Conservation (phyloP, 2,113 vertebrate species). For the Nothocercus nigrocapillus region DNA sequence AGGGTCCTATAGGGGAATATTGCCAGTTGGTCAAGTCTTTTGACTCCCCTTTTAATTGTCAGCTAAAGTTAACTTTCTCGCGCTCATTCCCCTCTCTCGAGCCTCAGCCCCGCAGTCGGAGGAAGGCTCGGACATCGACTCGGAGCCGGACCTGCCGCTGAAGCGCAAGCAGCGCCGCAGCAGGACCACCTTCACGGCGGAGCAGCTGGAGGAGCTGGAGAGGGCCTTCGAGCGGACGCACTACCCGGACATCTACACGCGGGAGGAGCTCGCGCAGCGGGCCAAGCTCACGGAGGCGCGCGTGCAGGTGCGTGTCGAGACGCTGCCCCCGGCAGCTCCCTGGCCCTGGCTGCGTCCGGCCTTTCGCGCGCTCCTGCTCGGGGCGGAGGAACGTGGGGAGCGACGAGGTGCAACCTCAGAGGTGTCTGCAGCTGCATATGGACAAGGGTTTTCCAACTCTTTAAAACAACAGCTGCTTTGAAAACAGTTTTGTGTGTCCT, state of each 20-base stretch:
- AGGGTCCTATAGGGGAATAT: neutral
- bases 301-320: conserved; percentile 86
- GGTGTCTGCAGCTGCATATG: neutral
- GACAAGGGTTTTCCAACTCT: neutral
- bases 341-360: neutral
- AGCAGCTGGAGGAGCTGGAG: conserved; percentile 97
- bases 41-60: rapidly evolving
- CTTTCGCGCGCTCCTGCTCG: neutral
- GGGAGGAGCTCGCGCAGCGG: conserved; percentile 97
- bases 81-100: neutral
- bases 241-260: conserved; percentile 97
- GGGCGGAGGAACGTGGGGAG: neutral
- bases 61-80: neutral
- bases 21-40: neutral
- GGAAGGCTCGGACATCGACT: conserved; percentile 97
- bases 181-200: conserved; percentile 95
- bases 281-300: conserved; percentile 97
- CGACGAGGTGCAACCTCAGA: neutral
- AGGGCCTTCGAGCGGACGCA: conserved; percentile 97
- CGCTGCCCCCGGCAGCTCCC: neutral
- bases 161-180: conserved; percentile 97
- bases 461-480: neutral
- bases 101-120: conserved; percentile 92
- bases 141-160: conserved; percentile 94
- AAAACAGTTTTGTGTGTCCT: neutral